Base-by-base conservation (phyloP, 92 coral and sea anemone genomes). In the Parazoanthus atlanticus region DNA sequence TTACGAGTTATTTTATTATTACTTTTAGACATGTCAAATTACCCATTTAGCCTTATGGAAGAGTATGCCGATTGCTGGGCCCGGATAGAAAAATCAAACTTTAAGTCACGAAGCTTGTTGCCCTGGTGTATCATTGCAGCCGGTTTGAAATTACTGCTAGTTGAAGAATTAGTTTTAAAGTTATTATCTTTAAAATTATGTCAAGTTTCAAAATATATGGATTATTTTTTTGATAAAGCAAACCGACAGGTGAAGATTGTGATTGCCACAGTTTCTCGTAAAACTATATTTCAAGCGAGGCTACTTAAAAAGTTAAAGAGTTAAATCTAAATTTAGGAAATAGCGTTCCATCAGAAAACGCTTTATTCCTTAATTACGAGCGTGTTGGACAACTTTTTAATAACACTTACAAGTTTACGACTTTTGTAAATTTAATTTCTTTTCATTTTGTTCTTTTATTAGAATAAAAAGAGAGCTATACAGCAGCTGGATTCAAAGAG, bases 371-470 rank as follows among this genome's bases (percentile, higher is more conserved):
- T 46, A 84, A 70, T 84, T 84, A 84, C 61, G 19, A 70, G 78
- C 87, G 43, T 43, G 87, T 73, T 84, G 41, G 78, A 70, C 78
- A 84, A 84, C 78, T 5, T 84, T 83, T 84, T 67, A 84, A 84
- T 70, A 84, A 69, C 78, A 84, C 78, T 84, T 84, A 71, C 78
- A 77, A 67, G 87, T 84, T 84, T 70, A 84, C 87, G 87, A 84
- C 87, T 71, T 84, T 84, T 84, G 79, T 46, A 84, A 84, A 84
- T 69, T 84, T 84, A 69, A 84, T 69, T 84, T 84, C 40, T 71
- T 69, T 70, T 84, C 66, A 41, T 40, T 84, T 69, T 29, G 61
- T 69, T 84, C 41, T 32, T 84, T 84, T 84, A 43, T 69, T 84
- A 69, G 78, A 26, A 71, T 12, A 67, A 12, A 73, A 19, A 76